A percentile compares a stretch with the other conserved stretches of the same genome.
Evolutionary conservation across 2,113 vertebrate species (phyloP).

Genomic region (Scophthalmus maximus): DNA sequence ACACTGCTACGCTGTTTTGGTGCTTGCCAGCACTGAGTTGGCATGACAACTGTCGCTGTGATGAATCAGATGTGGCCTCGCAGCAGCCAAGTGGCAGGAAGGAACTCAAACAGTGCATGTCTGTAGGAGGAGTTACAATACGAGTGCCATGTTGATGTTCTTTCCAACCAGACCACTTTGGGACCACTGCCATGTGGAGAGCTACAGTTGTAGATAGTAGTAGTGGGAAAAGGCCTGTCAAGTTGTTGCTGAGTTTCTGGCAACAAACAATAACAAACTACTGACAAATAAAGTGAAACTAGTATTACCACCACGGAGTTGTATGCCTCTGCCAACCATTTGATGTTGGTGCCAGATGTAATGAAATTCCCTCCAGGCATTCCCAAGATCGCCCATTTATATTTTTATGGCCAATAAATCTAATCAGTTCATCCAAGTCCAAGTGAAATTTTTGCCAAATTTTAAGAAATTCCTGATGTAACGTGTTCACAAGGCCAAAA

Average conservation of each 20-base stretch:
- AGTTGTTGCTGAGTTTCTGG: not conserved
- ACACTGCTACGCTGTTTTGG: constrained; percentile 33
- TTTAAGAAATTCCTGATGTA: too few relatives aligned
- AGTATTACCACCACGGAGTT: not conserved
- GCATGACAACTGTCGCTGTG: constrained; percentile 55
- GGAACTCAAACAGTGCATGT: constrained; percentile 51
- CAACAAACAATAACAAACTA: not conserved
- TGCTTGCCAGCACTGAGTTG: constrained; percentile 49
- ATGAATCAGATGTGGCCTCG: constrained; percentile 62
- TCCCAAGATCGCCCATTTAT: too few relatives aligned
- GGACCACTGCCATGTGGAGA: constrained; percentile 20
- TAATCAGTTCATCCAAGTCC: too few relatives aligned
- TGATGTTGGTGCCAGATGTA: not conserved
- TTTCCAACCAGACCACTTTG: not conserved
- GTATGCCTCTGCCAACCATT: not conserved
- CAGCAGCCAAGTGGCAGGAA: constrained; percentile 53
- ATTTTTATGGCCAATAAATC: too few relatives aligned
- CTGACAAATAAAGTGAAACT: not conserved
- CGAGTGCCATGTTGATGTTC: constrained; percentile 21
- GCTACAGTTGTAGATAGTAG: not conserved
- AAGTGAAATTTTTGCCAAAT: too few relatives aligned
- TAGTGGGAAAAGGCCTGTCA: not conserved
- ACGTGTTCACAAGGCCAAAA: too few relatives aligned
- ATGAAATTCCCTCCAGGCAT: not conserved
- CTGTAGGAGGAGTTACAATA: constrained; percentile 39